Conservation (phyloP, 2,888 invertebrate genomes). For the Agapostemon virescens region DNA sequence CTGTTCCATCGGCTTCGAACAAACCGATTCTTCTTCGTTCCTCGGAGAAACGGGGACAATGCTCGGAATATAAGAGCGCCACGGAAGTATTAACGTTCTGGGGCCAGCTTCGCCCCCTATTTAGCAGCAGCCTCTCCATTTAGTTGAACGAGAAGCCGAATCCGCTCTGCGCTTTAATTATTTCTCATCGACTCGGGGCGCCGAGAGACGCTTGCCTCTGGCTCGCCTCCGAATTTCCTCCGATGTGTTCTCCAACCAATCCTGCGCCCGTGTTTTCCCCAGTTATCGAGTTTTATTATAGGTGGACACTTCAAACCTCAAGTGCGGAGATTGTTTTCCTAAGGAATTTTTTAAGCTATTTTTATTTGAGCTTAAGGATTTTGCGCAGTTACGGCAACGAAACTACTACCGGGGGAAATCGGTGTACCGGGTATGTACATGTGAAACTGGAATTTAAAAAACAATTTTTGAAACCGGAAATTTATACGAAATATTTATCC, state of each 20-base stretch:
- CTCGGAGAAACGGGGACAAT: conserved; percentile 14
- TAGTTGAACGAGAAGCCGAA: background rate
- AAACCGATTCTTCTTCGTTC: background rate
- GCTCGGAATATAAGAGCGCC: background rate
- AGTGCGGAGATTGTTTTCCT: background rate
- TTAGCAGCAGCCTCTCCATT: background rate
- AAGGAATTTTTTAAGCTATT: no score
- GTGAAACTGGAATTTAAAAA: no score
- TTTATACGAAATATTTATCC: no score
- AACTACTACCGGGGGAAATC: no score
- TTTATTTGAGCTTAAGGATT: background rate
- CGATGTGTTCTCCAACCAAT: background rate
- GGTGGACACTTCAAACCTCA: background rate
- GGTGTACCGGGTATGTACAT: no score
- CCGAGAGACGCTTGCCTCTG: background rate
- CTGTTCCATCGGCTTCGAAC: background rate
- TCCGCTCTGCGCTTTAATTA: background rate
- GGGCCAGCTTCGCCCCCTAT: background rate
- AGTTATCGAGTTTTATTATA: background rate
- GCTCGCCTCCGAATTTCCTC: background rate
- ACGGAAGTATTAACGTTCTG: background rate
- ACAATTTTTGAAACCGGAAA: no score
- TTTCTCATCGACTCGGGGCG: background rate
- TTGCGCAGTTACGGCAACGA: no score
- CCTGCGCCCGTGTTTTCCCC: background rate